phyloP scores from a whole-genome alignment of 2,113 vertebrate species.

The Recurvirostra avosetta region DNA sequence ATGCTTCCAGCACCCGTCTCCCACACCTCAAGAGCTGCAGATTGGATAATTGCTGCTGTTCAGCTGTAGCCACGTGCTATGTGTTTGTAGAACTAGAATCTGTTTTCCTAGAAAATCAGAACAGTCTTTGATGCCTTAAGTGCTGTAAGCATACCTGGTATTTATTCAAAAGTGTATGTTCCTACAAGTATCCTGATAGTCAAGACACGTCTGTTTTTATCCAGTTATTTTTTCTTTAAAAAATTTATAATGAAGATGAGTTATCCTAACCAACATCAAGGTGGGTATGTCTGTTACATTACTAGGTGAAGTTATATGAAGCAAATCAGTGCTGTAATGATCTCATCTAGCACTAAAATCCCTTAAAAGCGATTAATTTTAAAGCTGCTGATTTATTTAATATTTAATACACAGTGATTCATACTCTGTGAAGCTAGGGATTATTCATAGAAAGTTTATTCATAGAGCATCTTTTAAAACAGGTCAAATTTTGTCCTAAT shows the following conservation, averaged over 20 bases:
- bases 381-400: not conserved
- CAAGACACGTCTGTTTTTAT: not conserved
- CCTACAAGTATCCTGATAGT: not conserved
- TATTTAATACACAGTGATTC: not conserved
- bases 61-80: not conserved
- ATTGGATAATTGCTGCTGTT: conserved; percentile 19
- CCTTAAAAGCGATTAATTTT: not conserved
- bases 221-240: not conserved
- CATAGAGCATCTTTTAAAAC: not conserved
- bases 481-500: not conserved
- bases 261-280: not conserved
- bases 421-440: not conserved
- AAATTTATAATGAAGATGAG: not conserved
- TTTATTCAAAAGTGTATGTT: not conserved
- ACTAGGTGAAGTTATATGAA: not conserved
- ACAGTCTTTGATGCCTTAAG: not conserved
- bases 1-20: not conserved
- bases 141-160: not conserved
- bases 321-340: not conserved
- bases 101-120: conserved; percentile 1
- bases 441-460: not conserved
- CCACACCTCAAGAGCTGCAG: not conserved
- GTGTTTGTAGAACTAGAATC: not conserved
- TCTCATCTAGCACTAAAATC: not conserved
- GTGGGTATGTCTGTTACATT: not conserved